Base-by-base conservation (phyloP, 2,888 invertebrate species). In the Calliphora vomitoria region DNA sequence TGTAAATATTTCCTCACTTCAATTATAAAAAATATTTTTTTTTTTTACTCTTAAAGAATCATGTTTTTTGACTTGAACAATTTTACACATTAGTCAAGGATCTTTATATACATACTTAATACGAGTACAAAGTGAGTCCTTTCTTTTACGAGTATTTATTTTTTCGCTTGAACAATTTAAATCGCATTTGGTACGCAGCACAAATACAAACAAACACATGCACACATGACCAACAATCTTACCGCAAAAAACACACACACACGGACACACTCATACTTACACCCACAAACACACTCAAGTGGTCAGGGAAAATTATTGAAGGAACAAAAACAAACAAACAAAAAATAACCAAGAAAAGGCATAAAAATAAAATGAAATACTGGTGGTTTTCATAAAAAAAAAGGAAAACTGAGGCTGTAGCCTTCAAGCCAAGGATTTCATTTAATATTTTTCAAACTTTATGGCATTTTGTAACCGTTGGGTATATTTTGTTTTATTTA, bases 391-490 rank as follows among this genome's bases (percentile, higher is more conserved):
- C 25, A 62, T 47, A 68, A 60, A 4, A 55, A 47, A 50, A 60
- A 41, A 58, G 35, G 15, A 50, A 69, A 31, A n/a, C 41, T 25
- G 11, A 50, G 55, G 55, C 5, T 69, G 31, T 71, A 69, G 80
- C 80, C 80, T 85, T 69, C 55, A 71, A 81, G 85, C 53, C 80
- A 79, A 82, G 79, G 74, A 85, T 82, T 82, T 78, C 58, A 55
- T 87, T 84, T 87, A 87, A 87, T 82, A 82, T 85, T 82, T 25
- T 85, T 69, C 74, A 31, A 47, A 76, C 25, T 82, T 87, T 82
- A 78, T 84, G 71, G 75, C 55, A 50, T 72, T 78, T 86, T 53
- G 41, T 82, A 82, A 58, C 87, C 81, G 50, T 25, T 41, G 83
- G 83, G 31, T 74, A 75, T 8, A 81, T 85, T 71, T 85, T 75